phyloP scores from a whole-genome alignment of 2,888 invertebrate species.

The Cheilosia urbana region DNA sequence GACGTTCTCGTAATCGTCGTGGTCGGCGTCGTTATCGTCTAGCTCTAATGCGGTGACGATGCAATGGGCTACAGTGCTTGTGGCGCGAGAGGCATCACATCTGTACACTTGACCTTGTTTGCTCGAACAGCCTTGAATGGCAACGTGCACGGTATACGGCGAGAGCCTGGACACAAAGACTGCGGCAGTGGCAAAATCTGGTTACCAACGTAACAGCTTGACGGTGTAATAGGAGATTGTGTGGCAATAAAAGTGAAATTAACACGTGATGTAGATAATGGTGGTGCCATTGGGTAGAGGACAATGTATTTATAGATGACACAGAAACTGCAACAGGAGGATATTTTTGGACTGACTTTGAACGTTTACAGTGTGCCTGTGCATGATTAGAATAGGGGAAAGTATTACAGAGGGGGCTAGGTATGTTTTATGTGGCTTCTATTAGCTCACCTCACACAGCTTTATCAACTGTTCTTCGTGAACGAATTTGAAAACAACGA shows the following conservation, averaged over 20 bases:
- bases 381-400: too few relatives aligned
- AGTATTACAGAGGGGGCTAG: too few relatives aligned
- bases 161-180: conserved; percentile 55
- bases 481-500: too few relatives aligned
- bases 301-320: background rate
- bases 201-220: conserved; percentile 20
- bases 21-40: conserved; percentile 50
- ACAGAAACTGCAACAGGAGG: background rate
- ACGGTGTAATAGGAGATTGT: conserved; percentile 8
- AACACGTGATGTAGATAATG: conserved; percentile 40
- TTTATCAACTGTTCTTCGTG: too few relatives aligned
- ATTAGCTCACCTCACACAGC: too few relatives aligned
- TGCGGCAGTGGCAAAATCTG: conserved; percentile 17
- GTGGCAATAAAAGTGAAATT: conserved; percentile 58
- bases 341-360: background rate
- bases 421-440: too few relatives aligned
- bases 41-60: conserved; percentile 65
- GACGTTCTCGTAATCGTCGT: conserved; percentile 40
- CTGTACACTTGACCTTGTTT: conserved; percentile 70
- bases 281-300: conserved; percentile 41
- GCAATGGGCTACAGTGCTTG: conserved; percentile 39
- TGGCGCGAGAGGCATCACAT: conserved; percentile 13
- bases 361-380: too few relatives aligned
- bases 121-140: conserved; percentile 39
- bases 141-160: background rate